These are phyloP conservation scores for Pocillopora damicornis DNA, from an alignment of 64 coral and sea anemone genomes.

Conservation along the genomic window DNA sequence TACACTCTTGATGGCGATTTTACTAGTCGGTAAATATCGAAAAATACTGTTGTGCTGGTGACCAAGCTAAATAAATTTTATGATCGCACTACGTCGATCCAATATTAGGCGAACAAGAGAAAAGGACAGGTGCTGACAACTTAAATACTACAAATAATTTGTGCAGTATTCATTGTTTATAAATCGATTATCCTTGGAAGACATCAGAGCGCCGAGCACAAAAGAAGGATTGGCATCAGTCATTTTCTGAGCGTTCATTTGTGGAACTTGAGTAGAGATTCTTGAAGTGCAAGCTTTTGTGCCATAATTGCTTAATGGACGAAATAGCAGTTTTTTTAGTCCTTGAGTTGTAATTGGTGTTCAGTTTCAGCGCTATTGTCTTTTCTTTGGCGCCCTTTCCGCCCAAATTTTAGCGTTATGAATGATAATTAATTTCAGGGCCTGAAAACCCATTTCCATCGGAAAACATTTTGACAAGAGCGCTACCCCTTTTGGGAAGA, in stretches of 20 bases:
- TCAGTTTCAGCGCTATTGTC: conserved; percentile 12
- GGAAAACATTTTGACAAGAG: neutral
- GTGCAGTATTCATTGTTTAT: conserved; percentile 5
- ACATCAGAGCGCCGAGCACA: conserved; percentile 8
- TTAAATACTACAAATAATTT: conserved; percentile 4
- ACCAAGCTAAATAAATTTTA: neutral
- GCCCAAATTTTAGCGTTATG: neutral
- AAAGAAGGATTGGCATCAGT: conserved; percentile 1
- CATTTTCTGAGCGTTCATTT: neutral
- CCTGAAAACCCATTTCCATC: neutral
- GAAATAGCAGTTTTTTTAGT: neutral
- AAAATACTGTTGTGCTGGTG: neutral
- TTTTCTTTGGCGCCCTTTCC: neutral
- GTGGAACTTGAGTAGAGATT: neutral
- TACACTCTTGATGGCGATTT: neutral
- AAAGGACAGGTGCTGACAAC: neutral
- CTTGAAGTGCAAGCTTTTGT: neutral
- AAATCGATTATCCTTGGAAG: neutral
- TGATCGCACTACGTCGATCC: neutral
- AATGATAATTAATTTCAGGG: conserved; percentile 8
- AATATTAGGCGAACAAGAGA: conserved; percentile 1
- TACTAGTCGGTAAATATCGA: neutral
- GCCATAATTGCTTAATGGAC: conserved; percentile 29
- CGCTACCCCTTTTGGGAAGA: neutral
- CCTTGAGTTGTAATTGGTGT: conserved; percentile 28